Evolutionary conservation across 2,797 vertebrate species (phyloP), one percentile per base, ranked within the genome.

Genomic region (Eulemur coronatus): DNA sequence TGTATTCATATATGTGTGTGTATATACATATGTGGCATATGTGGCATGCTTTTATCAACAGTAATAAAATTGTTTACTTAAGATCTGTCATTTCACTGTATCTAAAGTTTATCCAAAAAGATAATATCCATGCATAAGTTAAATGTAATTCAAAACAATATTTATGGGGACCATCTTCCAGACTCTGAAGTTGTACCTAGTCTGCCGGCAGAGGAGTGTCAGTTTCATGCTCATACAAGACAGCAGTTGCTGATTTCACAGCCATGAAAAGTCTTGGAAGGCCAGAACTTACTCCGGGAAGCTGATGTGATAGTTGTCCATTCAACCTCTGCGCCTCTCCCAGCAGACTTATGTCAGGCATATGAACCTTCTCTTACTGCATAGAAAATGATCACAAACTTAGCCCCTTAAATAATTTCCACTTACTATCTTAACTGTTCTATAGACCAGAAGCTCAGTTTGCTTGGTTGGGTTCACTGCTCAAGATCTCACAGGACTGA

Each of bases 21-120:
- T 10, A 0, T 57, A 22, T 57, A 20, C 17, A 52, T 52, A 20
- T 52, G 50, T 52, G 50, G 50, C 22, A 57, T 57, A 57, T 24
- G 55, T 59, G 57, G 15, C 35, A 46, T 55, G 24, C 14, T n/a
- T 65, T 46, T 46, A n/a, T n/a, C 46, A 63, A 8, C 12, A 55
- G 12, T 67, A 75, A 46, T 57, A 9, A 43, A n/a, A 30, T 30
- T 52, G n/a, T 57, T 9, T 10, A 57, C 9, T 75, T 65, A 55
- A 33, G 2, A 65, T 1, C 2, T 52, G 22, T 9, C 24, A 52
- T 2, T 0, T 35, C 24, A 75, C 12, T 8, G 0, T 63, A 75
- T 22, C 0, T 33, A 55, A 82, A 7, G 12, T 46, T 89, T 73
- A 65, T 75, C 38, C 52, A n/a, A 81, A 72, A 70, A 79, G 73